phyloP scores from a whole-genome alignment of 2,888 invertebrate genomes.

The Papilio gigon region DNA sequence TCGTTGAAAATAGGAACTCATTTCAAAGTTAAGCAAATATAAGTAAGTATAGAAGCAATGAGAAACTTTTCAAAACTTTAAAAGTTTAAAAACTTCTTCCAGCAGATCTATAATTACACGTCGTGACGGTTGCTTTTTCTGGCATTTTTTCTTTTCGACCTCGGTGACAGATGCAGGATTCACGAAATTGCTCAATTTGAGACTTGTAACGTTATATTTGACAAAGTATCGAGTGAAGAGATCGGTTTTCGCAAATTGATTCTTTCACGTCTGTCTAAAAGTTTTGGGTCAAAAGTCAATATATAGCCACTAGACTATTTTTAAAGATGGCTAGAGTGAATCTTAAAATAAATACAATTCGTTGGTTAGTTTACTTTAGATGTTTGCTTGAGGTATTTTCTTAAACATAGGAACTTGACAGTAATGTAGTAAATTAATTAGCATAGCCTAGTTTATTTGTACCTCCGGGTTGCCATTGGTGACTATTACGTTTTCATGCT shows the following conservation, averaged over 20 bases:
- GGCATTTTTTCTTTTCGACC: slow-evolving; percentile 60
- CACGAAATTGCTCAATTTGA: slow-evolving; percentile 74
- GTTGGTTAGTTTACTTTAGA: too few relatives aligned
- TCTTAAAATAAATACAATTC: too few relatives aligned
- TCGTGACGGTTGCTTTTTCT: slow-evolving; percentile 66
- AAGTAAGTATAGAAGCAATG: slow-evolving; percentile 11
- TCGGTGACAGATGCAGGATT: slow-evolving; percentile 77
- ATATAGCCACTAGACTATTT: neutral
- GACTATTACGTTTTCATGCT: too few relatives aligned
- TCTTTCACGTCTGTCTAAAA: slow-evolving; percentile 1
- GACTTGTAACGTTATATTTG: slow-evolving; percentile 71
- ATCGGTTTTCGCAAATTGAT: slow-evolving; percentile 55
- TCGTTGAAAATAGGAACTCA: neutral
- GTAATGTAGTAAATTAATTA: too few relatives aligned
- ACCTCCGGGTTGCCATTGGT: too few relatives aligned
- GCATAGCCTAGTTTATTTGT: too few relatives aligned
- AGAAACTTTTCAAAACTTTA: slow-evolving; percentile 25
- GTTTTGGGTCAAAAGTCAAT: slow-evolving; percentile 1
- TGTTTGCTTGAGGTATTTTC: too few relatives aligned
- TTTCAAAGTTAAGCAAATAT: neutral
- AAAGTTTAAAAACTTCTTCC: slow-evolving; percentile 32
- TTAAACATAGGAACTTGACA: too few relatives aligned
- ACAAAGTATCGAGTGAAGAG: slow-evolving; percentile 70
- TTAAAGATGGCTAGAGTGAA: too few relatives aligned
- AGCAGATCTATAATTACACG: slow-evolving; percentile 57